Evolutionary conservation across 2,888 invertebrate species (phyloP), one percentile per base, ranked within the genome.

Genomic region (Ptilodon capucinus): DNA sequence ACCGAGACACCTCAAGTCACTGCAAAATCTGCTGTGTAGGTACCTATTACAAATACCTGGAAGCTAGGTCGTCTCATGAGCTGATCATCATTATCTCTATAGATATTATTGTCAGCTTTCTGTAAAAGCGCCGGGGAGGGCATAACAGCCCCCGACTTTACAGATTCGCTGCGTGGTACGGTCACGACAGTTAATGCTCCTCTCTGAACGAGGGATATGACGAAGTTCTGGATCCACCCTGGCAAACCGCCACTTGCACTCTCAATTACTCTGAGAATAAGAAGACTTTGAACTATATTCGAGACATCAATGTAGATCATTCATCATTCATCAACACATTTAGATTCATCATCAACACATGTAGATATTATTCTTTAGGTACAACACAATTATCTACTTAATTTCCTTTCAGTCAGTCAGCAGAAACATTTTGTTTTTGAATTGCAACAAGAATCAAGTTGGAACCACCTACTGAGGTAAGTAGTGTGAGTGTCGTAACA

Each of bases 221-320:
- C 76, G 60, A 92, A 94, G 71, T 92, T 93, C 70, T 94, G 93
- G 46, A 94, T 92, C 94, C 94, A 94, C 1, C 94, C 94, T 0
- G 94, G 93, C 76, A 93, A 91, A 0, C 94, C 94, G 18, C 85
- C 84, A 65, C 94, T 94, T 51, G 91, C 91, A 23, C 90, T 87
- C 68, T 94, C 93, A 55, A 94, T 92, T 76, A 85, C 72, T 49
- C 85, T 87, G 58, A 16, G 45, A 49, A 47, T 38, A 39, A 19
- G 2, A 34, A 16, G 14, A 16, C 16, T 34, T n/a, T n/a, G n/a
- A n/a, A n/a, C n/a, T n/a, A n/a, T n/a, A n/a, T n/a, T n/a, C n/a
- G n/a, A n/a, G n/a, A n/a, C n/a, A n/a, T n/a, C n/a, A n/a, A n/a
- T n/a, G n/a, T n/a, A n/a, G n/a, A n/a, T n/a, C n/a, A n/a, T n/a